Conservation (phyloP, 2,113 vertebrate species). For the Pyxicephalus adspersus region DNA sequence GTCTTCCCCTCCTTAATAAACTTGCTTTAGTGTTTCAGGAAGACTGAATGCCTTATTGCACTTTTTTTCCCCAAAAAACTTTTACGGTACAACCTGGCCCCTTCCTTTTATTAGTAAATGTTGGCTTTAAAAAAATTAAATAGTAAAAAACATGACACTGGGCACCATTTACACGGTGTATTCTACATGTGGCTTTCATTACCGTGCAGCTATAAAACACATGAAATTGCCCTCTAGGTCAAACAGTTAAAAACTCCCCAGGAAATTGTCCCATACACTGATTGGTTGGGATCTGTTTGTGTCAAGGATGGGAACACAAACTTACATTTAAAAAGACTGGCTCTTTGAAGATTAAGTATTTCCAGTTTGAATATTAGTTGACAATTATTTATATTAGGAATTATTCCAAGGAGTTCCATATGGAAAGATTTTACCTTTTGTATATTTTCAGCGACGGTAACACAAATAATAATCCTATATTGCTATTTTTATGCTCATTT, state of each 20-base stretch:
- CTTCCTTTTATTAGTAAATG: not conserved
- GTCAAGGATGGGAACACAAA: not conserved
- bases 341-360: not conserved
- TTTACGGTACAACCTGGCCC: not conserved
- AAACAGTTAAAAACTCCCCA: conserved; percentile 17
- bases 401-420: too few species aligned
- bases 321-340: not conserved
- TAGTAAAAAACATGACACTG: not conserved
- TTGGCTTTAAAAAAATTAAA: not conserved
- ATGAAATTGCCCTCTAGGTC: conserved; percentile 18
- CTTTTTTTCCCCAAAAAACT: not conserved
- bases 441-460: too few species aligned
- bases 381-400: not conserved
- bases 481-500: too few species aligned
- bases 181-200: conserved; percentile 20
- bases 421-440: too few species aligned
- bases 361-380: not conserved
- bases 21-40: not conserved
- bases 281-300: conserved; percentile 1
- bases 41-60: conserved; percentile 7
- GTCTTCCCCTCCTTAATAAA: conserved; percentile 5
- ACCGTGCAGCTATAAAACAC: conserved; percentile 5
- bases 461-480: too few species aligned
- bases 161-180: not conserved
- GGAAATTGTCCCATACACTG: conserved; percentile 10